phyloP scores from a whole-genome alignment of 2,797 vertebrate genomes.

The Sternotherus odoratus region DNA sequence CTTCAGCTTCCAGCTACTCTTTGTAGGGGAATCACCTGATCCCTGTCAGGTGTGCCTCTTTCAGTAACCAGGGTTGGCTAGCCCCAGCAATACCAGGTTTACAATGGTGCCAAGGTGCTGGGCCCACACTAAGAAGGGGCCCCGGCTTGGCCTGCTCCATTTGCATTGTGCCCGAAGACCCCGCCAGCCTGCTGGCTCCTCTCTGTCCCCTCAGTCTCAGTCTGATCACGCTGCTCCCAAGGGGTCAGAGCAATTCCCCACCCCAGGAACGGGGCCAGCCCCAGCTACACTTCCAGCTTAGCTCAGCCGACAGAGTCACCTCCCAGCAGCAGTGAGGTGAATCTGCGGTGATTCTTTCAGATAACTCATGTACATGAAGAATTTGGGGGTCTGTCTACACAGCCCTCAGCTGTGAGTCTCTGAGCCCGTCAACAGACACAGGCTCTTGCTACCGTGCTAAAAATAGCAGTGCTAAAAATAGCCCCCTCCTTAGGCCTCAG shows the following conservation, averaged over 20 bases:
- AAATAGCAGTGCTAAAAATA: not conserved
- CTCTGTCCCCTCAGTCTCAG: too few relatives aligned
- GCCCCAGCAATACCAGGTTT: too few relatives aligned
- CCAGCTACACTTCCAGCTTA: too few relatives aligned
- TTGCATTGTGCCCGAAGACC: too few relatives aligned
- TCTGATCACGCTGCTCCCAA: too few relatives aligned
- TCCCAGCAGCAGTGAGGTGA: not conserved
- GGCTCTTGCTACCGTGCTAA: not conserved
- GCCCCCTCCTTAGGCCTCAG: not conserved
- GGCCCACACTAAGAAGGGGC: too few relatives aligned
- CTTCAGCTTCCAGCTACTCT: not conserved
- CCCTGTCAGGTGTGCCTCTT: not conserved
- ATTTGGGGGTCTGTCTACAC: not conserved
- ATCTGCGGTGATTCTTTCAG: conserved; percentile 20
- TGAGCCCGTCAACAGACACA: not conserved
- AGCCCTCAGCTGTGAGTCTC: not conserved
- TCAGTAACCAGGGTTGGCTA: not conserved
- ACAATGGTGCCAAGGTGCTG: too few relatives aligned
- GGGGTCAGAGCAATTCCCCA: too few relatives aligned
- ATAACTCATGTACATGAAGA: conserved; percentile 27
- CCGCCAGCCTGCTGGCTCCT: too few relatives aligned
- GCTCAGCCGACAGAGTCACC: too few relatives aligned
- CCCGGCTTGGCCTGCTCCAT: too few relatives aligned
- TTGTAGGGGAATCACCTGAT: not conserved
- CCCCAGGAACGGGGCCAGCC: too few relatives aligned